These are phyloP conservation scores for Hypotaenidia okinawae DNA, from an alignment of 2,797 vertebrate genomes.

Conservation along the genomic window DNA sequence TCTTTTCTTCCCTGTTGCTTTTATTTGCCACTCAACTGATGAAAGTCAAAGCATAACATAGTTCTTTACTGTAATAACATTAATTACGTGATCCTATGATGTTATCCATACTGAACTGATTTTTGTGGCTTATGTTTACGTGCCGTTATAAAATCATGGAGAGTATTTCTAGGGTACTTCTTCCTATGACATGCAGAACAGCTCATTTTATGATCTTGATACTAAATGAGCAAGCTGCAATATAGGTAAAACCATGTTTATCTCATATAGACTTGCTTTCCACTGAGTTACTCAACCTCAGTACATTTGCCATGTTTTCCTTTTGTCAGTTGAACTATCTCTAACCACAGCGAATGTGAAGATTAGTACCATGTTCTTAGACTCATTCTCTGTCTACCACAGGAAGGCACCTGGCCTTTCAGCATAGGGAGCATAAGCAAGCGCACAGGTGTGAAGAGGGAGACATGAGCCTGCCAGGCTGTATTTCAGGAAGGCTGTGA, in stretches of 20 bases:
- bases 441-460: background rate
- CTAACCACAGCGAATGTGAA: background rate
- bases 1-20: background rate
- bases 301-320: background rate
- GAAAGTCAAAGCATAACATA: background rate
- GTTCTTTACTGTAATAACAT: background rate
- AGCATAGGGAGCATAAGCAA: rapidly evolving
- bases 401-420: background rate
- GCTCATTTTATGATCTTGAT: background rate
- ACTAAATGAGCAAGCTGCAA: background rate
- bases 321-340: background rate
- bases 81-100: background rate
- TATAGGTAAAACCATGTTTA: background rate
- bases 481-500: background rate
- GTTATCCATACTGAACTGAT: background rate
- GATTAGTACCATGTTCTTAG: background rate
- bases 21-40: background rate
- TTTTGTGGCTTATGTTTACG: background rate
- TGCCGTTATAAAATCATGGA: background rate
- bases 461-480: background rate
- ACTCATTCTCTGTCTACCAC: background rate
- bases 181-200: background rate
- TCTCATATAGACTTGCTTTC: background rate
- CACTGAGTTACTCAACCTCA: background rate
- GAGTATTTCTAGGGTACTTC: background rate